Evolutionary conservation across 2,113 vertebrate genomes (phyloP), one percentile per base, ranked within the genome.

Genomic region (Ochotona princeps): DNA sequence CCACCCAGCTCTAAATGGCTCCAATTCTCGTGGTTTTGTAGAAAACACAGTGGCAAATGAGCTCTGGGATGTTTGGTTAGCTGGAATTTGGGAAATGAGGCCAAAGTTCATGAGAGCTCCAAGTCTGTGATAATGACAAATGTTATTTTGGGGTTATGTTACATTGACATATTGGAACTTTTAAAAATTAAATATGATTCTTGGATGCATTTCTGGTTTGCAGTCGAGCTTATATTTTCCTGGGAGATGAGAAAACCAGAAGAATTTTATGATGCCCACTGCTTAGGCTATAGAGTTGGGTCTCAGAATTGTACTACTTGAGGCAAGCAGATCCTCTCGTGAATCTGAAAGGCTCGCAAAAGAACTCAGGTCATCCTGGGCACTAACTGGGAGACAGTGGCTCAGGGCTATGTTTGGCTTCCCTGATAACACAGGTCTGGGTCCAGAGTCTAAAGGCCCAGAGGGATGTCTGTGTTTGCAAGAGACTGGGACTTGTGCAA

Each of bases 81-180:
- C 84, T 70, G 38, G 73, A 81, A 35, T 90, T 91, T 82, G 86
- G 93, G 83, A 60, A 93, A 85, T 65, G 57, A 92, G 94, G 83
- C 65, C 79, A 67, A 83, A 93, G 89, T 92, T 92, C 90, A 14
- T 8, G 78, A 79, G 32, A 69, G 28, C 15, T 67, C 61, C 32
- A 76, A 63, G 51, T 28, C 17, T 32, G 3, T 20, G 47, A 61
- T 61, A 35, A 83, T 23, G 21, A 60, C 69, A 81, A 65, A 61
- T 78, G 51, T 38, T 78, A 28, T 83, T 92, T 92, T 92, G 21
- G 49, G 63, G 17, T 66, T 81, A 70, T 67, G 44, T 65, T 14
- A n/a, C 18, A 61, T 13, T 70, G 51, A 49, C 44, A 85, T 65
- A 17, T 65, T 1, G 7, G 32, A 67, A 11, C 11, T 38, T 79